Conservation (phyloP, 2,888 invertebrate genomes). For the Crocallis elinguaria region DNA sequence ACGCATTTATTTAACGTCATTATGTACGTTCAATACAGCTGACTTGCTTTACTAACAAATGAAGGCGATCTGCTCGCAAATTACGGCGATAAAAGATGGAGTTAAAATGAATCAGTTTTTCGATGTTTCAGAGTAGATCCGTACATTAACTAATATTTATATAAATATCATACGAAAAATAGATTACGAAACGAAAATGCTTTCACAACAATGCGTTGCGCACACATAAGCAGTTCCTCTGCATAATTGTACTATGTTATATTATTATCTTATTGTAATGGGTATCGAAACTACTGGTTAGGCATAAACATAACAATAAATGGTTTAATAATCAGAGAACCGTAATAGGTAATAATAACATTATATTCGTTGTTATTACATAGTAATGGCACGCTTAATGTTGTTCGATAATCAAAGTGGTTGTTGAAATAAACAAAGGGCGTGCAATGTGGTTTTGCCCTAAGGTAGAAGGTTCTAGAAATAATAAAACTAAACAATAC, state of each 20-base stretch:
- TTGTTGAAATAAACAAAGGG: not conserved
- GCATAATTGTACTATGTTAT: conserved; percentile 4
- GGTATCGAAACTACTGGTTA: not conserved
- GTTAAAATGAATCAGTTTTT: too few species aligned
- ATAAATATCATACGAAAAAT: not conserved
- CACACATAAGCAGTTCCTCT: not conserved
- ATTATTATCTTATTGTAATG: not conserved
- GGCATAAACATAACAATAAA: conserved; percentile 12
- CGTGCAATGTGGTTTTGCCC: not conserved
- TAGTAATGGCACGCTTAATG: conserved; percentile 4
- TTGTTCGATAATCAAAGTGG: conserved; percentile 4
- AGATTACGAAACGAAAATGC: not conserved
- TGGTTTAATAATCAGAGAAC: conserved; percentile 16
- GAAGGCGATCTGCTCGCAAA: too few species aligned
- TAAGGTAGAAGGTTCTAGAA: too few species aligned
- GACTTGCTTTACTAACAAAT: too few species aligned
- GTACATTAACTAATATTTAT: not conserved
- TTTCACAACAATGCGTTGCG: not conserved
- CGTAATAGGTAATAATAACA: conserved; percentile 13
- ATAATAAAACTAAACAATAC: too few species aligned
- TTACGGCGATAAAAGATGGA: too few species aligned
- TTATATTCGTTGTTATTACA: conserved; percentile 15
- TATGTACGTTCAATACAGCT: too few species aligned
- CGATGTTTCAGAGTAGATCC: not conserved
- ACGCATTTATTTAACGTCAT: too few species aligned